phyloP scores from a whole-genome alignment of 2,113 vertebrate species.

The Thryonomys swinderianus region DNA sequence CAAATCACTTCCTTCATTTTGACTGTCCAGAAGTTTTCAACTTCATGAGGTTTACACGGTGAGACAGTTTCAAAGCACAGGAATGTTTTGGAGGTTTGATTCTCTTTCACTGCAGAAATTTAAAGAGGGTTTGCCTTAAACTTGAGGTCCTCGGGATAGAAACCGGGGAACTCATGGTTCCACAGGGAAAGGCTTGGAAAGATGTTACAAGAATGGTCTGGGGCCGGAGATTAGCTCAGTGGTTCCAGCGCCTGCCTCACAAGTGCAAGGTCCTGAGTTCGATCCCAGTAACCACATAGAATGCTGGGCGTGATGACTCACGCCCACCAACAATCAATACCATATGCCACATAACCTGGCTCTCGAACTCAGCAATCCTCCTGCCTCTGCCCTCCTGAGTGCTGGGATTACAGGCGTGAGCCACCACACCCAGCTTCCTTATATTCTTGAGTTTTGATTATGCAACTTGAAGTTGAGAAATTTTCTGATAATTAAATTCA shows the following conservation, averaged over 20 bases:
- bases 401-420: too few relatives aligned
- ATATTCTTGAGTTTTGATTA: slow-evolving; percentile 10
- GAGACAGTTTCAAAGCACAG: background rate
- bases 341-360: too few relatives aligned
- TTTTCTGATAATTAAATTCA: slow-evolving; percentile 53
- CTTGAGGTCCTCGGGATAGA: slow-evolving; percentile 14
- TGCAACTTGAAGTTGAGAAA: background rate
- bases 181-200: background rate
- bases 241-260: too few relatives aligned
- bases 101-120: background rate
- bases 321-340: too few relatives aligned
- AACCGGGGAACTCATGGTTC: background rate
- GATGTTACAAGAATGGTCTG: background rate
- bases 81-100: background rate
- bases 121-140: slow-evolving; percentile 44
- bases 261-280: too few relatives aligned
- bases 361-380: too few relatives aligned
- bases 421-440: too few relatives aligned
- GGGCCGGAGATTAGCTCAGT: too few relatives aligned
- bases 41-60: background rate
- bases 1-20: background rate
- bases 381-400: too few relatives aligned
- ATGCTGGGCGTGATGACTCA: too few relatives aligned
- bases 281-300: too few relatives aligned
- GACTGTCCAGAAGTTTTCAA: background rate